Conservation (phyloP, 2,888 invertebrate genomes). For the Biston betularia region DNA sequence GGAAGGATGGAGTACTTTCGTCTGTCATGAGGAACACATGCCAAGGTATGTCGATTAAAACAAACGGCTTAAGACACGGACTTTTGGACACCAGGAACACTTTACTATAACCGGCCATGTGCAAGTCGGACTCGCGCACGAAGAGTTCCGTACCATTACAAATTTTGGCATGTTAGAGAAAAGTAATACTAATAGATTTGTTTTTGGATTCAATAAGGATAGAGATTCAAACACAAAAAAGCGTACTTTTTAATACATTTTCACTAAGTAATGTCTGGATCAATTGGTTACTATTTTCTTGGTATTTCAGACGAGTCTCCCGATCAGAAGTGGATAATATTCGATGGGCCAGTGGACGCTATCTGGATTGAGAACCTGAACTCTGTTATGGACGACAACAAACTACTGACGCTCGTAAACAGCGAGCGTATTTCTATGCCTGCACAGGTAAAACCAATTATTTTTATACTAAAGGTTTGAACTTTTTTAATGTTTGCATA, state of each 20-base stretch:
- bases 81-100: too few species aligned
- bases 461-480: neutral
- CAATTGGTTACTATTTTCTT: neutral
- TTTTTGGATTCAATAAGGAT: too few species aligned
- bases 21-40: constrained; percentile 92
- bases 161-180: too few species aligned
- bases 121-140: too few species aligned
- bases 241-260: too few species aligned
- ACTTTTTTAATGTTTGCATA: neutral
- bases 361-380: constrained; percentile 99
- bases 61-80: too few species aligned
- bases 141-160: too few species aligned
- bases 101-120: too few species aligned
- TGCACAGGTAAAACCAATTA: constrained; percentile 60
- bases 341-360: constrained; percentile 97
- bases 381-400: constrained; percentile 97
- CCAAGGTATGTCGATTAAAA: constrained; percentile 79
- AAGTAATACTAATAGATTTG: too few species aligned
- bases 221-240: too few species aligned
- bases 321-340: constrained; percentile 96
- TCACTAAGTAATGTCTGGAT: too few species aligned
- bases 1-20: constrained; percentile 94
- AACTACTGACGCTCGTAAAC: constrained; percentile 95
- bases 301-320: constrained; percentile 87
- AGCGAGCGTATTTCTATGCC: constrained; percentile 97